These are phyloP conservation scores for Vulpes ferrilata DNA, from an alignment of 2,113 vertebrate species.

Conservation along the genomic window DNA sequence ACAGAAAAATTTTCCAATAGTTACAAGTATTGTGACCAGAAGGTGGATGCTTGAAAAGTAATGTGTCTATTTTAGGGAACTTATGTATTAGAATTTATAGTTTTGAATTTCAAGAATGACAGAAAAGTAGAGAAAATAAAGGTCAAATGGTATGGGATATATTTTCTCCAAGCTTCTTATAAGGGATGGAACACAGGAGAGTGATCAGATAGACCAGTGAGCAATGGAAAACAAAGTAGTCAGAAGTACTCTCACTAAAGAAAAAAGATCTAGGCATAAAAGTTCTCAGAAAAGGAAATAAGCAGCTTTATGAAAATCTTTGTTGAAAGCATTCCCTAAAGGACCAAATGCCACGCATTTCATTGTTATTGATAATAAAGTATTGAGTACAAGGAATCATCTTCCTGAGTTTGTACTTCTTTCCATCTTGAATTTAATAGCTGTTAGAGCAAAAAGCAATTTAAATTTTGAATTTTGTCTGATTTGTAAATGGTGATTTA, in stretches of 20 bases:
- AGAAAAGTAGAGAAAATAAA: neutral
- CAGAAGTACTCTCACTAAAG: neutral
- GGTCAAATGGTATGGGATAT: neutral
- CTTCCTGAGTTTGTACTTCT: neutral
- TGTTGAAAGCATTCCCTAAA: neutral
- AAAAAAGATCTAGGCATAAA: neutral
- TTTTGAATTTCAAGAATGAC: neutral
- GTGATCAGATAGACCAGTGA: neutral
- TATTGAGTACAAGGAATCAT: neutral
- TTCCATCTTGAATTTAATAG: neutral
- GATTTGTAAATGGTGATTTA: neutral
- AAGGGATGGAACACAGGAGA: neutral
- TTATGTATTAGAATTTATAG: neutral
- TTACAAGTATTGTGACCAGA: neutral
- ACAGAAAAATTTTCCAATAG: neutral
- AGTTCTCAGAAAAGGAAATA: neutral
- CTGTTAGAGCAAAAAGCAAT: neutral
- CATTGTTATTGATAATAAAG: neutral
- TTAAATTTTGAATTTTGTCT: neutral
- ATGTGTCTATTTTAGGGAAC: neutral
- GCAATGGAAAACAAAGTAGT: neutral
- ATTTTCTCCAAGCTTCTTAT: neutral
- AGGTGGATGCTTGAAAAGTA: neutral
- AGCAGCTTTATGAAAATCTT: neutral
- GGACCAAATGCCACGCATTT: neutral